These are phyloP conservation scores for Gymnoscelis rufifasciata DNA, from an alignment of 2,888 invertebrate species.

Conservation along the genomic window DNA sequence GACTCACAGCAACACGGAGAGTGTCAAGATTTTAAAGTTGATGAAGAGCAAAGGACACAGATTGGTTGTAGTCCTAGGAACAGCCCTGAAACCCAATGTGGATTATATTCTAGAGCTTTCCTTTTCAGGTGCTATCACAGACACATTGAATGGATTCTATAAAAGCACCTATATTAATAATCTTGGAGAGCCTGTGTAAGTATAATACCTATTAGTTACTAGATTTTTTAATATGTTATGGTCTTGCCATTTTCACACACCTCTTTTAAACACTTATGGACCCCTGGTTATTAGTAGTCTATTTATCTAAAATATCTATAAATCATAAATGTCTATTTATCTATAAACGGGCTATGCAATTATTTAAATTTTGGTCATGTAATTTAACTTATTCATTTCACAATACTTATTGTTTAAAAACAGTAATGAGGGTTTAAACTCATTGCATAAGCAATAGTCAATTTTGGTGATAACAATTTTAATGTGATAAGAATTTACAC, in stretches of 20 bases:
- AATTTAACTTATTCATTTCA: not conserved
- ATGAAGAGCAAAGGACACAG: constrained; percentile 55
- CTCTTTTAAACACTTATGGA: no score
- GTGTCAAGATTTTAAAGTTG: constrained; percentile 54
- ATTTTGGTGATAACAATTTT: not conserved
- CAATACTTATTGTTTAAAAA: no score
- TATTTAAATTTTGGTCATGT: not conserved
- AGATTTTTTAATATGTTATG: no score
- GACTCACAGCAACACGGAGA: constrained; percentile 57
- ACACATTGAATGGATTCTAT: constrained; percentile 83
- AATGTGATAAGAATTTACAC: not conserved
- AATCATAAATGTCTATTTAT: no score
- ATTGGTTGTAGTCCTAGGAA: constrained; percentile 50
- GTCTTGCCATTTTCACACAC: no score
- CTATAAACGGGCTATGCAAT: no score
- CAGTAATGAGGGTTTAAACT: not conserved
- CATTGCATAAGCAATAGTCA: not conserved
- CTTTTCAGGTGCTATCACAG: constrained; percentile 77
- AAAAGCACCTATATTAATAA: constrained; percentile 80
- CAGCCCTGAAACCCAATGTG: constrained; percentile 60
- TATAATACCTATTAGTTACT: no score
- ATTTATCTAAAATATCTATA: no score
- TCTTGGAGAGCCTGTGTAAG: constrained; percentile 63
- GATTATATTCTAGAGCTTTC: constrained; percentile 78
- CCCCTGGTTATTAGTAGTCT: no score